Percentiles rank a stretch among this genome's conserved stretches.
phyloP scores from a whole-genome alignment of 2,797 vertebrate species.

The Bovichtus diacanthus region DNA sequence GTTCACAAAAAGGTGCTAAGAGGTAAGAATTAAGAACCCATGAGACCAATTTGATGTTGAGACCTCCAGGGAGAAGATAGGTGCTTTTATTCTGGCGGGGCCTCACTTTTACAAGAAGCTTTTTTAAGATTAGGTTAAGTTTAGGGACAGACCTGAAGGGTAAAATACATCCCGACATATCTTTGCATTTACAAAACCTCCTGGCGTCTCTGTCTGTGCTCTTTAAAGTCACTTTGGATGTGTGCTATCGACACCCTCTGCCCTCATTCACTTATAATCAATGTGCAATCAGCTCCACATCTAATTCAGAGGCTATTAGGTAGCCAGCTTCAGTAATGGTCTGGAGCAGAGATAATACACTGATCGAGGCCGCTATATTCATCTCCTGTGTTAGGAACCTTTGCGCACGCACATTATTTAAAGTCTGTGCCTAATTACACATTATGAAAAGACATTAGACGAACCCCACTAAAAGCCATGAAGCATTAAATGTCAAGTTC shows the following conservation, averaged over 20 bases:
- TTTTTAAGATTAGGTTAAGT: neutral
- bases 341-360: constrained; percentile 56
- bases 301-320: constrained; percentile 65
- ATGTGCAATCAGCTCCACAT: constrained; percentile 68
- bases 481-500: constrained; percentile 76
- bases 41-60: neutral
- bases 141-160: neutral
- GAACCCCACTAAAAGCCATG: constrained; percentile 62
- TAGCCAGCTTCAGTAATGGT: constrained; percentile 44
- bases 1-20: too few species aligned
- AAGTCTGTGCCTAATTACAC: constrained; percentile 66
- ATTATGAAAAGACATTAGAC: constrained; percentile 67
- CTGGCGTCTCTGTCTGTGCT: neutral
- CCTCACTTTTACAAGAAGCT: neutral
- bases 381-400: constrained; percentile 52
- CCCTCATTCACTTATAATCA: constrained; percentile 61
- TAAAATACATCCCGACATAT: constrained; percentile 12
- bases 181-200: constrained; percentile 2
- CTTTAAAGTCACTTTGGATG: constrained; percentile 54
- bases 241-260: constrained; percentile 34
- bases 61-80: neutral
- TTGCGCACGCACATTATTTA: constrained; percentile 55
- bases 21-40: too few species aligned
- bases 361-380: constrained; percentile 60
- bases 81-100: neutral